Evolutionary conservation across 2,888 invertebrate species (phyloP).

Genomic region (Seira musarum): DNA sequence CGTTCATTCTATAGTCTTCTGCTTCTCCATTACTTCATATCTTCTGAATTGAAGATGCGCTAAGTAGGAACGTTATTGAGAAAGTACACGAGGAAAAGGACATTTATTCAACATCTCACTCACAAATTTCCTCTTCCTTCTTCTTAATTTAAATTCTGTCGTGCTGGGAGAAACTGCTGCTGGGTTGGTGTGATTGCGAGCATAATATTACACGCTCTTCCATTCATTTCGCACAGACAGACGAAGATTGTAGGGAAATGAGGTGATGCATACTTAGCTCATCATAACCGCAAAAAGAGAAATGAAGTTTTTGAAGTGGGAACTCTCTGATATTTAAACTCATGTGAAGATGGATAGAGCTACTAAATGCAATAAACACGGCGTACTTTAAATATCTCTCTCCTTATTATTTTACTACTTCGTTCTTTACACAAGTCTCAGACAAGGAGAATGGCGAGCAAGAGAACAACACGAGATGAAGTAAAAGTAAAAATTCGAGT

Average conservation of each 20-base stretch:
- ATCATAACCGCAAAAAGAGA: conserved; percentile 22
- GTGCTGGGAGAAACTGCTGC: too few relatives aligned
- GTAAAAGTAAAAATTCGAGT: conserved; percentile 25
- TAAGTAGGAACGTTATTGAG: too few relatives aligned
- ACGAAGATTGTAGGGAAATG: conserved; percentile 28
- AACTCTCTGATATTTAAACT: neutral
- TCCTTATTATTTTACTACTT: neutral
- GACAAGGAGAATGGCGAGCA: too few relatives aligned
- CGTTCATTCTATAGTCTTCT: neutral
- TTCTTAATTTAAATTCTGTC: conserved; percentile 7
- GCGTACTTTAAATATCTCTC: neutral
- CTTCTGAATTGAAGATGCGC: neutral
- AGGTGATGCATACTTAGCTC: conserved; percentile 47
- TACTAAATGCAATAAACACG: neutral
- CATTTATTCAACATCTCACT: too few relatives aligned
- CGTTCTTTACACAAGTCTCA: too few relatives aligned
- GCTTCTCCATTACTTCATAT: neutral
- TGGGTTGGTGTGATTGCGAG: too few relatives aligned
- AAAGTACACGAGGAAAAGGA: too few relatives aligned
- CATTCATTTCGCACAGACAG: neutral
- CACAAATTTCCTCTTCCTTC: neutral
- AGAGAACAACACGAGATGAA: neutral
- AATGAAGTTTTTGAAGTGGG: conserved; percentile 11
- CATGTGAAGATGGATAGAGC: neutral
- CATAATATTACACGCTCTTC: too few relatives aligned